A percentile compares a stretch with the other conserved stretches of the same genome.
phyloP scores from a whole-genome alignment of 2,113 vertebrate species.

The Archilochus colubris region DNA sequence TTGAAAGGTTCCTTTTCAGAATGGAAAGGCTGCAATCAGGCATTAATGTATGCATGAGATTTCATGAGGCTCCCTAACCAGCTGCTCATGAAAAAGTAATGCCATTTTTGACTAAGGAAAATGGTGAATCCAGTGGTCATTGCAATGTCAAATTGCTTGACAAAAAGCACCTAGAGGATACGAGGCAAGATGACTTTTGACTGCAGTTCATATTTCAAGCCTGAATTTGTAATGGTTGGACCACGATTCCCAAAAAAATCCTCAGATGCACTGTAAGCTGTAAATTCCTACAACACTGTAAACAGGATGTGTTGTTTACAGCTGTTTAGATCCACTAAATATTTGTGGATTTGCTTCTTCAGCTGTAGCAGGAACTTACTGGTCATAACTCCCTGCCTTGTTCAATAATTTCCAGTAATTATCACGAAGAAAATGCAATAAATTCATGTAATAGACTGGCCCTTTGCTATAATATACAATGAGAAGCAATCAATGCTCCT shows the following conservation, averaged over 20 bases:
- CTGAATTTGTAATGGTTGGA: background rate
- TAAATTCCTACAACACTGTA: constrained; percentile 66
- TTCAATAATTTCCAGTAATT: constrained; percentile 86
- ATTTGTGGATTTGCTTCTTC: constrained; percentile 79
- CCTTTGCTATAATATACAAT: constrained; percentile 83
- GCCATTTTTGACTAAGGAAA: constrained; percentile 40
- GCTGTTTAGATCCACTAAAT: constrained; percentile 75
- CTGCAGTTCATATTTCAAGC: constrained; percentile 34
- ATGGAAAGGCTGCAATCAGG: background rate
- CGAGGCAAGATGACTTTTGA: background rate
- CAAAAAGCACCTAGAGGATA: background rate
- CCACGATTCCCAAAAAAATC: constrained; percentile 50
- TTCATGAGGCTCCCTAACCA: constrained; percentile 18
- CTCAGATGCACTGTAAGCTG: constrained; percentile 48
- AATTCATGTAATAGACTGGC: constrained; percentile 81
- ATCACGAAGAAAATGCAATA: constrained; percentile 81
- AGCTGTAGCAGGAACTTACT: constrained; percentile 73
- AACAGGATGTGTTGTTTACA: constrained; percentile 78
- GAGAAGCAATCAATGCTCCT: constrained; percentile 79
- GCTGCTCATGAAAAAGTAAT: constrained; percentile 24
- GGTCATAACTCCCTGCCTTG: constrained; percentile 79
- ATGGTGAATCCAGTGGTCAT: background rate
- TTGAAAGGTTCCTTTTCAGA: constrained; percentile 1
- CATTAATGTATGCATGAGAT: constrained; percentile 12
- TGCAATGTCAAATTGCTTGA: constrained; percentile 24